A percentile compares a stretch with the other conserved stretches of the same genome.
phyloP scores from a whole-genome alignment of 2,113 vertebrate species.

The Dipodomys ordii region DNA sequence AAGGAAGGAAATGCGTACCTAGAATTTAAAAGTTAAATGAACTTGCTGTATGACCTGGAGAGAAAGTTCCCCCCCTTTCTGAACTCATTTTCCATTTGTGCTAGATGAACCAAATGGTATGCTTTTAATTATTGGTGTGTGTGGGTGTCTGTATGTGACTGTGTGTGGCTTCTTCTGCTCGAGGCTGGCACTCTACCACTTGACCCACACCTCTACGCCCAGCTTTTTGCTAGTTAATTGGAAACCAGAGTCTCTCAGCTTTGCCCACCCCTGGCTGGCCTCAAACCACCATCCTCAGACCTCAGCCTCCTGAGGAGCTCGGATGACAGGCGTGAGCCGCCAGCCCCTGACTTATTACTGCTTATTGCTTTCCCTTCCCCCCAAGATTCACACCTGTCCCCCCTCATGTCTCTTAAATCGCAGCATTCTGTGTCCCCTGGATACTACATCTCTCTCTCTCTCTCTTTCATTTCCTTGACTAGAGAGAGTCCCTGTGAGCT shows the following conservation, averaged over 20 bases:
- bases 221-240: too few species aligned
- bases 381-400: not conserved
- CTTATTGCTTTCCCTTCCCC: not conserved
- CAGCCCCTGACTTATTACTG: too few species aligned
- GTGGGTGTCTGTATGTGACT: too few species aligned
- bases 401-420: too few species aligned
- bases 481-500: constrained; percentile 36
- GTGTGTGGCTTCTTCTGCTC: too few species aligned
- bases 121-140: not conserved
- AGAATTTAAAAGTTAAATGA: not conserved
- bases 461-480: constrained; percentile 61
- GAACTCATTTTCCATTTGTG: not conserved
- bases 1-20: not conserved
- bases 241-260: too few species aligned
- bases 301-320: too few species aligned
- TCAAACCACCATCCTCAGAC: too few species aligned
- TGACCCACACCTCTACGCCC: too few species aligned
- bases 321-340: too few species aligned
- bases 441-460: not conserved
- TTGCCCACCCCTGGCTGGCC: too few species aligned
- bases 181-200: too few species aligned
- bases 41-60: not conserved
- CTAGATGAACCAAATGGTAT: not conserved
- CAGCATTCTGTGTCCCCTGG: not conserved
- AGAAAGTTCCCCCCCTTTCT: not conserved